Base-by-base conservation (phyloP, 1,140 invertebrate species). In the Penaeus indicus region DNA sequence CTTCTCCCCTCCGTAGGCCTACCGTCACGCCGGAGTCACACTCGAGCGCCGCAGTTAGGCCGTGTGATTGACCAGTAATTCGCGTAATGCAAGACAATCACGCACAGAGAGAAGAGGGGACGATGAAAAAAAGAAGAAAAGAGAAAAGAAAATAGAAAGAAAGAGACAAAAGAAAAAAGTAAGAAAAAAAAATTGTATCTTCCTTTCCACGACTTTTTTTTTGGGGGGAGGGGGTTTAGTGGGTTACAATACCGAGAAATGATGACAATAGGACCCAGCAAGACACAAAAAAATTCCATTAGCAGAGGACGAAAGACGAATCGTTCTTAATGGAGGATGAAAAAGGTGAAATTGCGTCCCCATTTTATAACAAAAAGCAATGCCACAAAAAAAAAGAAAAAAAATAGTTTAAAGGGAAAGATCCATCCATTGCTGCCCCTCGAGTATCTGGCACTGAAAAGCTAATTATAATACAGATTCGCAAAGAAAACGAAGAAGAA, bases 21-120 rank as follows among this genome's bases (percentile, higher is more conserved):
- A 75, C 47, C 47, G 69, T 75, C 69, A 75, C 69, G 25, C 69
- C 25, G 69, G 69, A 75, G 38, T 32, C 38, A 75, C 69, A 75
- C 25, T 75, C 38, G 69, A 75, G n/a, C 11, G 38, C 69, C 25
- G 25, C 69, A 75, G 25, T 75, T 75, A 75, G 69, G 69, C 69
- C 38, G 69, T 75, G 69, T 75, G 25, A 75, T 75, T 32, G 25
- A 19, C 38, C 69, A 25, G 10, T 75, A 75, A 75, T 75, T 75
- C 69, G 69, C 69, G 38, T 75, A 32, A 75, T 75, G 69, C 25
- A 75, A 75, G 19, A 75, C 19, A 75, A 75, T 32, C 21, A 75
- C 5, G 38, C 69, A 75, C 18, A 25, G 25, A 18, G 11, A 32
- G 69, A 38, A 27, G 25, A 7, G n/a, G 69, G 11, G n/a, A 27